Evolutionary conservation across 2,888 invertebrate species (phyloP), one percentile per base, ranked within the genome.

Genomic region (Hydriomena furcata): DNA sequence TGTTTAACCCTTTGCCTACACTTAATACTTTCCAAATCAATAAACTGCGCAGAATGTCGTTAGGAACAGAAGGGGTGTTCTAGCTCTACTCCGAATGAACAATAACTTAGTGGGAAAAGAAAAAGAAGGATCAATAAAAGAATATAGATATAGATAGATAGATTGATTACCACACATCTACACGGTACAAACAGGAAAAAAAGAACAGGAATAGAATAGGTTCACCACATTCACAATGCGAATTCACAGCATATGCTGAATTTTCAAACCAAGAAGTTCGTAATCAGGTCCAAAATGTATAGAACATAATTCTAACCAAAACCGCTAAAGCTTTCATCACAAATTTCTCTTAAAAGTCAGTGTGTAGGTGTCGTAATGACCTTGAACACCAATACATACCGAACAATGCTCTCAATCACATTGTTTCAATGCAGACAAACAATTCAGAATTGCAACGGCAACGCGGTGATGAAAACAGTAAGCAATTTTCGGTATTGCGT

Each of bases 391-490:
- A 60, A 75, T 74, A 67, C 46, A 75, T 75, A 67, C 49, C 52
- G 54, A 73, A 79, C 76, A 79, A 80, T 78, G 72, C 67, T 65
- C 71, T 71, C 73, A 66, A 75, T 75, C 67, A 61, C 67, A 82
- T 83, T 83, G 83, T 82, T 80, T 76, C 68, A 66, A 53, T 35
- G 42, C 55, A 55, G 53, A 60, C 51, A 49, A 50, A 36, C 47
- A 34, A 46, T 51, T 40, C 52, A 34, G 12, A 41, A 48, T 36
- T 49, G 52, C 36, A 11, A 37, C 34, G 35, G 13, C 20, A 25
- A 21, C 20, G 20, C 23, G 23, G 40, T 53, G 55, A 52, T 21
- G 52, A 60, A 49, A 55, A 51, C 35, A 40, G 27, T 30, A 7
- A 36, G 13, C 44, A 45, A 43, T 37, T 46, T 50, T 41, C 10